Conservation (phyloP, 2,797 vertebrate genomes). For the Gastrophryne carolinensis region DNA sequence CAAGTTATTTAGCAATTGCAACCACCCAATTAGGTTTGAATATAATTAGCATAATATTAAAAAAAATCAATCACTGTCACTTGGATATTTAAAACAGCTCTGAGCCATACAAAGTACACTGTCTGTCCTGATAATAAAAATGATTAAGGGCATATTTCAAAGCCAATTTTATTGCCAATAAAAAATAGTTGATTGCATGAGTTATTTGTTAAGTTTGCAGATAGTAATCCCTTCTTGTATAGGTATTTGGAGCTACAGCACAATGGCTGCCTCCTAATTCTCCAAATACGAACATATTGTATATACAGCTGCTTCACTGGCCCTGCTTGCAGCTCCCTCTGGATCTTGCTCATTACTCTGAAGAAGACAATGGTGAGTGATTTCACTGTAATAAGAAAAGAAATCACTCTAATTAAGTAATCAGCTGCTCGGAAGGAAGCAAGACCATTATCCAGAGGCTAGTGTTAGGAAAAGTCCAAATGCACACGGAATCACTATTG, state of each 20-base stretch:
- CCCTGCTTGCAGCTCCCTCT: constrained; percentile 31
- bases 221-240: neutral
- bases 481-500: neutral
- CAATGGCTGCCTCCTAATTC: neutral
- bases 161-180: no score
- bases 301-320: constrained; percentile 33
- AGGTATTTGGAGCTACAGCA: neutral
- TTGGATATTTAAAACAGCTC: no score
- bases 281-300: constrained; percentile 41
- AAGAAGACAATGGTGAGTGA: constrained; percentile 44
- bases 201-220: no score
- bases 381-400: constrained; percentile 41
- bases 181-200: no score
- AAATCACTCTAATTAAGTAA: constrained; percentile 48
- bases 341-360: constrained; percentile 25
- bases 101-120: no score
- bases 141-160: no score
- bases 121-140: no score
- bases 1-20: no score
- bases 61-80: no score
- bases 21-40: no score
- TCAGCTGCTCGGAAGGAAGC: constrained; percentile 33
- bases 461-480: neutral
- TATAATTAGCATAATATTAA: no score
- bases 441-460: neutral